phyloP scores from a whole-genome alignment of 2,888 invertebrate species.

The Subacronicta megacephala region DNA sequence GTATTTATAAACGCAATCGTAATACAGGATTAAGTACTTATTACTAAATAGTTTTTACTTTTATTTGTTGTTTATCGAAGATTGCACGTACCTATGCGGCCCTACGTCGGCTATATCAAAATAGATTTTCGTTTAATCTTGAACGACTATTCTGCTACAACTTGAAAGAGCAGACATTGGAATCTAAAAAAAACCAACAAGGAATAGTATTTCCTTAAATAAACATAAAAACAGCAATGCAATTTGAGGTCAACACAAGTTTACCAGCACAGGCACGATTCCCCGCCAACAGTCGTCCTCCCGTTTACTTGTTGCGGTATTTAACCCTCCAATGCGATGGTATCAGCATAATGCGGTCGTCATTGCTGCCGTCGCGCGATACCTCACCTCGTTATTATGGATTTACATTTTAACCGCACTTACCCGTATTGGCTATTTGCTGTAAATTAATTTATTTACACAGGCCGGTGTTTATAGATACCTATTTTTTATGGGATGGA shows the following conservation, averaged over 20 bases:
- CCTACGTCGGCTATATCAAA: no score
- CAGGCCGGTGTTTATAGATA: slow-evolving; percentile 5
- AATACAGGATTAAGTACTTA: no score
- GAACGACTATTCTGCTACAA: no score
- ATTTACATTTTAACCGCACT: slow-evolving; percentile 81
- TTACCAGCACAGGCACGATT: slow-evolving; percentile 54
- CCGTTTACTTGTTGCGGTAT: slow-evolving; percentile 87
- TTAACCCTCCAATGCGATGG: slow-evolving; percentile 80
- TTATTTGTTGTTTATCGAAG: no score
- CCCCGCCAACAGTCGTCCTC: slow-evolving; percentile 69
- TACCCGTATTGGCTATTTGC: slow-evolving; percentile 72
- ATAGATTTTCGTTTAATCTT: no score
- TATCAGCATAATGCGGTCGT: slow-evolving; percentile 87
- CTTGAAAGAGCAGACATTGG: no score
- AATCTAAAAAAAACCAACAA: no score
- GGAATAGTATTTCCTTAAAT: no score
- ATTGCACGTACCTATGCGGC: no score
- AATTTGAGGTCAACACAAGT: slow-evolving; percentile 43
- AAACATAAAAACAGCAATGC: slow-evolving; percentile 27
- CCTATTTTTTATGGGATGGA: neutral
- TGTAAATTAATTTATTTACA: slow-evolving; percentile 69
- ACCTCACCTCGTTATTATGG: slow-evolving; percentile 79
- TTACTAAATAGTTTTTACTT: no score
- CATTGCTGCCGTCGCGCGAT: slow-evolving; percentile 73
- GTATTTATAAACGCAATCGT: no score